Conservation (phyloP, 2,888 invertebrate genomes). For the Polyommatus icarus region DNA sequence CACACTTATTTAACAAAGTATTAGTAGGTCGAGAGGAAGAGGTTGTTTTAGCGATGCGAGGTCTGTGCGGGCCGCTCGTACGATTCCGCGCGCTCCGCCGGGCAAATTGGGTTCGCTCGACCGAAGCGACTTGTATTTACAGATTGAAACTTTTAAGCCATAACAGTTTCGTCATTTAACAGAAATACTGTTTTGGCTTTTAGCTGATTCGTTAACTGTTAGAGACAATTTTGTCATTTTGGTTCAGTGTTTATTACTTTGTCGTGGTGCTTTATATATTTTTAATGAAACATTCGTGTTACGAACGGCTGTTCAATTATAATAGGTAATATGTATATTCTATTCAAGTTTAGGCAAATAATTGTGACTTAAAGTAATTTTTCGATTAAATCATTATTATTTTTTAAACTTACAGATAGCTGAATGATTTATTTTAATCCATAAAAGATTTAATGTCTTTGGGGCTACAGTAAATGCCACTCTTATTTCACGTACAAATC, state of each 20-base stretch:
- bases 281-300: no score
- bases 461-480: no score
- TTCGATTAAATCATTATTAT: no score
- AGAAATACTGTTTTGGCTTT: conserved; percentile 26
- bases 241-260: neutral
- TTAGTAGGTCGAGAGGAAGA: conserved; percentile 20
- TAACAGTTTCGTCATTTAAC: conserved; percentile 32
- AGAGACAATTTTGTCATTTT: neutral
- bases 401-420: no score
- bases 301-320: no score
- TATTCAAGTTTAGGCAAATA: no score
- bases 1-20: conserved; percentile 9
- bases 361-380: no score
- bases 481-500: no score
- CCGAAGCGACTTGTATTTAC: conserved; percentile 33
- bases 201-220: conserved; percentile 21
- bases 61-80: conserved; percentile 29
- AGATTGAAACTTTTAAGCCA: conserved; percentile 34
- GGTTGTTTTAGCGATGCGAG: conserved; percentile 27
- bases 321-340: no score
- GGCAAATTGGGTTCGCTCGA: conserved; percentile 35
- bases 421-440: no score
- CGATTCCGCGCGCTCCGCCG: conserved; percentile 29
- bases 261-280: neutral
- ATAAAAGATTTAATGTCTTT: no score